phyloP scores from a whole-genome alignment of 2,113 vertebrate species.

The Mungos mungo region DNA sequence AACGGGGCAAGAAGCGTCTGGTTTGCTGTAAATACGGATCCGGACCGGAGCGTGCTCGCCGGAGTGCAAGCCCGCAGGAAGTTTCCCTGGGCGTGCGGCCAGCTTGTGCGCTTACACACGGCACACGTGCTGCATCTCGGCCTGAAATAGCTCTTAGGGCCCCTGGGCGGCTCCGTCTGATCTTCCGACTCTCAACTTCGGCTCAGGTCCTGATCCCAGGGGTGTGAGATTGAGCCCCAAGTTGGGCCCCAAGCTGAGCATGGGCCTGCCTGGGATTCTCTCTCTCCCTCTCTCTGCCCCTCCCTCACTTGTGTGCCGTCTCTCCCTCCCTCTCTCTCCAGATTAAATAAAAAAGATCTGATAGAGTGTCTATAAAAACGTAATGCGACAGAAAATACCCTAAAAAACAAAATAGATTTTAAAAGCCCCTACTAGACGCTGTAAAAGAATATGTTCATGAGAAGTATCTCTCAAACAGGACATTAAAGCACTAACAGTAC shows the following conservation, averaged over 20 bases:
- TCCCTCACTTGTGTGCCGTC: too few relatives aligned
- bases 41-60: neutral
- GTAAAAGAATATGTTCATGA: neutral
- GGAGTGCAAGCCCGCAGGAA: neutral
- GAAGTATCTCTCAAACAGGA: neutral
- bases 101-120: neutral
- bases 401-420: neutral
- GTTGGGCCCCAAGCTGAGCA: too few relatives aligned
- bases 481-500: neutral
- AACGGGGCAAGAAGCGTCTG: neutral
- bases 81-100: neutral
- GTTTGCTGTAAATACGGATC: neutral
- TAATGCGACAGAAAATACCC: too few relatives aligned
- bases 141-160: neutral
- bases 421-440: neutral
- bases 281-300: too few relatives aligned
- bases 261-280: too few relatives aligned
- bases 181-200: too few relatives aligned
- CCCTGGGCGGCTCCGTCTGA: too few relatives aligned
- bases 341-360: too few relatives aligned
- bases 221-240: too few relatives aligned
- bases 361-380: too few relatives aligned
- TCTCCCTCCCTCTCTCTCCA: too few relatives aligned
- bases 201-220: too few relatives aligned
- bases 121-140: neutral